Base-by-base conservation (phyloP, 1,140 invertebrate genomes). In the Drosophila rhopaloa region DNA sequence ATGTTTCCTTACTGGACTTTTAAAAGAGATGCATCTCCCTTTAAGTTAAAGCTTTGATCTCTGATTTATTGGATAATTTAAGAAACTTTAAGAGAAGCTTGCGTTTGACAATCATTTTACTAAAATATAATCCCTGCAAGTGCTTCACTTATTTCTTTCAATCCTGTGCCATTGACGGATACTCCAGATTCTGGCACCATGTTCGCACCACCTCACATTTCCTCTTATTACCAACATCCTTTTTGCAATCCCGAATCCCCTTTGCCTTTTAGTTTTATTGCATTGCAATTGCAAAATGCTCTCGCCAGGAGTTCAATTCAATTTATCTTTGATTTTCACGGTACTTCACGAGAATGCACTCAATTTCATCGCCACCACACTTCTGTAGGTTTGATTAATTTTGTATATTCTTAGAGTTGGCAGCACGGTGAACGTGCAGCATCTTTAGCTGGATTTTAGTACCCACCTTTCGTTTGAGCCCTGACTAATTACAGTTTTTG, bases 311-410 rank as follows among this genome's bases (percentile, higher is more conserved):
- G 59, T 76, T 79, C 83, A 82, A 88, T 89, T 88, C 79, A 79
- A 88, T 86, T 88, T 86, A 86, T 86, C 83, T 82, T 86, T 80
- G 84, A 89, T 85, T 85, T 70, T 70, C 63, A 73, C 67, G 59
- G 67, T 50, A 38, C 63, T 61, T 16, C 43, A 40, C 38, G 24
- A 16, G 47, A 47, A 29, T 61, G 14, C 29, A 38, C 59, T 61
- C n/a, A 41, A 44, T 7, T 24, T 29, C 43, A 4, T 44, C 27
- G 6, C 72, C 55, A 43, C 48, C 50, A 16, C 56, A 14, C 40
- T 38, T 44, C 13, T 19, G 46, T 50, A 38, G 37, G 58, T 78
- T 85, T 85, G 81, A 85, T 85, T 81, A 85, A 85, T 85, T 85
- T 81, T 85, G 41, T 73, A 84, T 77, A 59, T 67, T 67, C 63